These are phyloP conservation scores for Pteropus rufus DNA, from an alignment of 2,797 vertebrate genomes.

Conservation along the genomic window DNA sequence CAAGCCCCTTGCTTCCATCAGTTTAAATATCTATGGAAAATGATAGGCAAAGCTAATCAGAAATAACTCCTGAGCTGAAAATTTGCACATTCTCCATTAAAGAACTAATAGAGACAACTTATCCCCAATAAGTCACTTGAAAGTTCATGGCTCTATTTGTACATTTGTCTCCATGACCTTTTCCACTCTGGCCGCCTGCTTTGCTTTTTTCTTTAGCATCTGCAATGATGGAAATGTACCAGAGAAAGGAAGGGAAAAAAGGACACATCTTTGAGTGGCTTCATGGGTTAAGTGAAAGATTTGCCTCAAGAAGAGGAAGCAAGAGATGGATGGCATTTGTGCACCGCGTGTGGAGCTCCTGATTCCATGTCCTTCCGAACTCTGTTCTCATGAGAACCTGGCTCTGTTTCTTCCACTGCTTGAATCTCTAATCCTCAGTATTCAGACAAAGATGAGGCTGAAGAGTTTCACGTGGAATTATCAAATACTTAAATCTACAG, in stretches of 20 bases:
- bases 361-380: not conserved
- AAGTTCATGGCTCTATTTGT: not conserved
- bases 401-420: not conserved
- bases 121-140: not conserved
- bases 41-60: not conserved
- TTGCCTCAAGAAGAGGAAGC: not conserved
- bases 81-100: not conserved
- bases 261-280: not conserved
- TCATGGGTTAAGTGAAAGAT: constrained; percentile 1
- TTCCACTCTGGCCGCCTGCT: not conserved
- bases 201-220: constrained; percentile 1
- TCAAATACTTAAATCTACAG: not conserved
- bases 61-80: constrained; percentile 18
- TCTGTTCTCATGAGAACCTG: not conserved
- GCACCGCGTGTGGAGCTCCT: not conserved
- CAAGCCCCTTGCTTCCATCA: not conserved
- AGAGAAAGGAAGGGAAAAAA: constrained; percentile 6
- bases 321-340: not conserved
- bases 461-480: not conserved
- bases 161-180: not conserved
- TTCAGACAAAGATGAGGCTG: not conserved
- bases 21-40: constrained; percentile 10
- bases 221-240: not conserved
- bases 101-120: not conserved
- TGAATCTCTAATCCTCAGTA: not conserved